These are phyloP conservation scores for Merodon equestris DNA, from an alignment of 2,888 invertebrate genomes.

Conservation along the genomic window DNA sequence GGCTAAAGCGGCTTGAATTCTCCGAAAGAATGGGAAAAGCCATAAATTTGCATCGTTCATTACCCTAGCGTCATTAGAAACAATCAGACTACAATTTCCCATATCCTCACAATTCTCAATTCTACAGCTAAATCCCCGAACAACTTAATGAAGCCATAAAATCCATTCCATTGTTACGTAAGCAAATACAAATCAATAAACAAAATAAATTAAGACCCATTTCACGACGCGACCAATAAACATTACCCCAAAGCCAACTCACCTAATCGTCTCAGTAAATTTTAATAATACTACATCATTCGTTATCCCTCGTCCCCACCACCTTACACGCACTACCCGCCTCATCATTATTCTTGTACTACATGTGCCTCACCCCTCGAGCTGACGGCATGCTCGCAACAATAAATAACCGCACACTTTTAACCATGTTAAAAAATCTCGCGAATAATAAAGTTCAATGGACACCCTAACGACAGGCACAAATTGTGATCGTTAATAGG, in stretches of 20 bases:
- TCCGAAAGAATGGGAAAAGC: too few relatives aligned
- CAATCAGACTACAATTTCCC: neutral
- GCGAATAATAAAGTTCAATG: constrained; percentile 65
- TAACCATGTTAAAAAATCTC: constrained; percentile 65
- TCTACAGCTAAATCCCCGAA: too few relatives aligned
- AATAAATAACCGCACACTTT: constrained; percentile 66
- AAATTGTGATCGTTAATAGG: constrained; percentile 63
- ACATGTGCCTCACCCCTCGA: constrained; percentile 14
- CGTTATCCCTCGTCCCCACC: constrained; percentile 33
- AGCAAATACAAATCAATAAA: constrained; percentile 50
- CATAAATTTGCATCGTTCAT: too few relatives aligned
- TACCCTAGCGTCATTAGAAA: too few relatives aligned
- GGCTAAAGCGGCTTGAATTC: too few relatives aligned
- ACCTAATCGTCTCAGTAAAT: constrained; percentile 64
- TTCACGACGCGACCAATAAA: constrained; percentile 33
- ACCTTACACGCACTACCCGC: too few relatives aligned
- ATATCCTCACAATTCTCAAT: neutral
- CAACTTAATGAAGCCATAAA: constrained; percentile 9
- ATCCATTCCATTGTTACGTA: neutral
- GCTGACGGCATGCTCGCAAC: constrained; percentile 27
- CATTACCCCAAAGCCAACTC: constrained; percentile 36
- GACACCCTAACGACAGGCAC: constrained; percentile 66
- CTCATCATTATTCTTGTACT: too few relatives aligned
- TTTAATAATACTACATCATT: constrained; percentile 65
- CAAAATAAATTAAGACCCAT: constrained; percentile 61